Base-by-base conservation (phyloP, 2,113 vertebrate genomes). In the Cebus imitator region DNA sequence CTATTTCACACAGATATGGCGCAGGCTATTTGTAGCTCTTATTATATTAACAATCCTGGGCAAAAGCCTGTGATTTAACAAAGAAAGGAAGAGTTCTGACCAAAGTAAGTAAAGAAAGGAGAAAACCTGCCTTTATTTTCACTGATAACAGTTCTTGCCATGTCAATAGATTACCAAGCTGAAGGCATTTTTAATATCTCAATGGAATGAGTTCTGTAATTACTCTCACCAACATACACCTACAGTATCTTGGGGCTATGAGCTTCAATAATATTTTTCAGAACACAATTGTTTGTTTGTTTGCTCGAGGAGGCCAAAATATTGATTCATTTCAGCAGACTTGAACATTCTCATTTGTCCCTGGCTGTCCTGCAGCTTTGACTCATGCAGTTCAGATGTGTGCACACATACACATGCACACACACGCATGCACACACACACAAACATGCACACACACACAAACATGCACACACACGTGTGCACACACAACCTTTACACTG, bases 231-330 rank as follows among this genome's bases (percentile, higher is more conserved):
- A 48, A 90, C 18, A 55, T 27, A 32, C 88, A 78, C 66, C 58
- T 98, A 86, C 20, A 76, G 32, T 88, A 97, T 98, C 86, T 83
- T 96, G 58, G n/a, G 50, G 95, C 78, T 95, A 23, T 92, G 23
- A 2, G 32, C 97, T 97, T 97, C 96, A 96, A 87, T 96, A 91
- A 96, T 92, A 21, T 89, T 96, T 97, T 97, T 16, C 57, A 95
- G 37, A 94, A 73, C 64, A 78, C 72, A 95, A 95, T 97, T 81
- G 57, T 91, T 97, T 70, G 20, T 30, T 76, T 73, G 58, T 27
- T 95, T 16, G 1, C 83, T 70, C 76, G 72, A 93, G 80, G 91
- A 95, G 58, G 43, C 27, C 32, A 76, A 86, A 76, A 68, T 43
- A 88, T 76, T 93, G 93, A 84, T 93, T 87, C 87, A 50, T 94